Evolutionary conservation across 1,140 invertebrate genomes (phyloP).

Genomic region (Trialeurodes vaporariorum): DNA sequence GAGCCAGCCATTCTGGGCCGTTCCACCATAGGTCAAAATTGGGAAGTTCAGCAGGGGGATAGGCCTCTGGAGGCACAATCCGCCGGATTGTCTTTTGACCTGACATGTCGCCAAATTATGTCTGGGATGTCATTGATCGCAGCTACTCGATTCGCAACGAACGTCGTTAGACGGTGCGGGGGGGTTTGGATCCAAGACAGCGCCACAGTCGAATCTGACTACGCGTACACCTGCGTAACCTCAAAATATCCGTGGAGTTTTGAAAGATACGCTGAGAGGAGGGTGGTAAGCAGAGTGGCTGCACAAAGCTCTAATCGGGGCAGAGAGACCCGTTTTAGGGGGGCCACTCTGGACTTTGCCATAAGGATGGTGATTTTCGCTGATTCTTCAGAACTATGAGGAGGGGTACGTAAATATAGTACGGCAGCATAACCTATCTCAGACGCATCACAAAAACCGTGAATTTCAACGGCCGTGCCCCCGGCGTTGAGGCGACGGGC

Average conservation of each 20-base stretch:
- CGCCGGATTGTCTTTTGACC: too few relatives aligned
- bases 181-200: constrained; percentile 29
- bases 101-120: too few relatives aligned
- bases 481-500: too few relatives aligned
- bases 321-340: too few relatives aligned
- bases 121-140: constrained; percentile 26
- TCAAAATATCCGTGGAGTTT: constrained; percentile 12
- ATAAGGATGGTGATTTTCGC: background rate
- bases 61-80: too few relatives aligned
- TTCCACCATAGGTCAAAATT: constrained; percentile 17
- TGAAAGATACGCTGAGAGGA: constrained; percentile 8
- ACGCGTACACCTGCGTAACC: background rate
- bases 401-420: background rate
- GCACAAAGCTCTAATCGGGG: too few relatives aligned
- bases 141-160: constrained; percentile 32
- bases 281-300: too few relatives aligned
- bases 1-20: constrained; percentile 2
- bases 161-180: too few relatives aligned
- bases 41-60: constrained; percentile 3
- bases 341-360: constrained; percentile 20
- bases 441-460: background rate
- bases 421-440: too few relatives aligned
- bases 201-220: constrained; percentile 31
- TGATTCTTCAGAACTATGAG: background rate
- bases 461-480: background rate